Evolutionary conservation across 2,888 invertebrate genomes (phyloP).

Genomic region (Gryllus longicercus): DNA sequence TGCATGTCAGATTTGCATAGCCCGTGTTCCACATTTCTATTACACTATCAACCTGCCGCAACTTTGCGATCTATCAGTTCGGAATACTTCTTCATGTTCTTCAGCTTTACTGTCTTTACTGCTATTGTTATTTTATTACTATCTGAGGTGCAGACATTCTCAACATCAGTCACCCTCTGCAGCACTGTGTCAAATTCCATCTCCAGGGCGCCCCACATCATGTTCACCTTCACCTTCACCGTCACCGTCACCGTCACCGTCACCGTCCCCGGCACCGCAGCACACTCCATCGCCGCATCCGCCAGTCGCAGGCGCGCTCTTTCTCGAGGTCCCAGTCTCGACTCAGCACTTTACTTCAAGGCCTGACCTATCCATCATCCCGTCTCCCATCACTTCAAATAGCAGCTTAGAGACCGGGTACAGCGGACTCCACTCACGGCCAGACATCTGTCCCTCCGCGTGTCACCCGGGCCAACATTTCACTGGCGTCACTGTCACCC

Average conservation of each 20-base stretch:
- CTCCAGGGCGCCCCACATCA: background rate
- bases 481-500: conserved; percentile 36
- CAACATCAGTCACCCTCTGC: background rate
- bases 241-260: background rate
- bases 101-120: too few species aligned
- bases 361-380: conserved; percentile 33
- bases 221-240: background rate
- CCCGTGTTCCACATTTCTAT: too few species aligned
- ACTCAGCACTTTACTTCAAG: conserved; percentile 31
- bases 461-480: conserved; percentile 34
- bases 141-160: too few species aligned
- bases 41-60: too few species aligned
- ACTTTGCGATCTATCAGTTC: too few species aligned
- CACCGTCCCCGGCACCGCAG: background rate
- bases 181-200: background rate
- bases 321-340: background rate
- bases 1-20: too few species aligned
- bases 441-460: conserved; percentile 36
- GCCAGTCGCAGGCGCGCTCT: background rate
- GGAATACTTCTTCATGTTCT: too few species aligned
- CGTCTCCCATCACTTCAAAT: conserved; percentile 24
- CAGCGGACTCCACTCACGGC: conserved; percentile 24
- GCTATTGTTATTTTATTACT: too few species aligned
- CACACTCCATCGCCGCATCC: background rate
- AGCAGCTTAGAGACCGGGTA: conserved; percentile 7